Percentiles rank a stretch among this genome's conserved stretches.
Evolutionary conservation across 1,140 invertebrate species (phyloP).

Genomic region (Gyrodactylus bullatarudis): DNA sequence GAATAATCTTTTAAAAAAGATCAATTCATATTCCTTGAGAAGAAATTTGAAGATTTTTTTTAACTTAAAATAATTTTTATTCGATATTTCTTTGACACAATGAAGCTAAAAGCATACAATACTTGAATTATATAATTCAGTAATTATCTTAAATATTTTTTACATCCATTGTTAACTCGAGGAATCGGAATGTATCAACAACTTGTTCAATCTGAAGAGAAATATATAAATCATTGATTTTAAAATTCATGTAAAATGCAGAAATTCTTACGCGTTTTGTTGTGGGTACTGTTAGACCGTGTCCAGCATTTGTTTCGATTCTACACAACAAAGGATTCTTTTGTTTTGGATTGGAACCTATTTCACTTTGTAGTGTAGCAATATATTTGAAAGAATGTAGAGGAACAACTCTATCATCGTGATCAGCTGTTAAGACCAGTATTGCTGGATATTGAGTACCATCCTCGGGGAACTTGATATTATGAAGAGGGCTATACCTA

Average conservation of each 20-base stretch:
- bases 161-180: not conserved
- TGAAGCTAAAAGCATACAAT: no score
- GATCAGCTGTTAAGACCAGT: slow-evolving; percentile 63
- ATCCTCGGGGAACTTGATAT: slow-evolving; percentile 27
- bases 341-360: slow-evolving; percentile 30
- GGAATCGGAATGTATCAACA: not conserved
- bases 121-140: no score
- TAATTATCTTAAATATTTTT: no score
- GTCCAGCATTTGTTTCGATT: slow-evolving; percentile 71
- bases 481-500: slow-evolving; percentile 62
- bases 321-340: slow-evolving; percentile 52
- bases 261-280: slow-evolving; percentile 35
- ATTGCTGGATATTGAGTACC: slow-evolving; percentile 46
- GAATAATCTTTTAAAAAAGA: no score
- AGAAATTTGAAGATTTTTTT: no score
- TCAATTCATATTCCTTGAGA: no score
- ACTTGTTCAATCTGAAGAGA: not conserved
- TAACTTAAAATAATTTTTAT: no score
- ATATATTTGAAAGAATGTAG: slow-evolving; percentile 75
- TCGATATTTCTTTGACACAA: no score
- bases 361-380: slow-evolving; percentile 45
- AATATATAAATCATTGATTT: not conserved
- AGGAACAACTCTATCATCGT: slow-evolving; percentile 82
- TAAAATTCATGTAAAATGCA: not conserved
- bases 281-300: slow-evolving; percentile 80